phyloP scores from a whole-genome alignment of 2,888 invertebrate genomes.

The Pseudanteris insignis region DNA sequence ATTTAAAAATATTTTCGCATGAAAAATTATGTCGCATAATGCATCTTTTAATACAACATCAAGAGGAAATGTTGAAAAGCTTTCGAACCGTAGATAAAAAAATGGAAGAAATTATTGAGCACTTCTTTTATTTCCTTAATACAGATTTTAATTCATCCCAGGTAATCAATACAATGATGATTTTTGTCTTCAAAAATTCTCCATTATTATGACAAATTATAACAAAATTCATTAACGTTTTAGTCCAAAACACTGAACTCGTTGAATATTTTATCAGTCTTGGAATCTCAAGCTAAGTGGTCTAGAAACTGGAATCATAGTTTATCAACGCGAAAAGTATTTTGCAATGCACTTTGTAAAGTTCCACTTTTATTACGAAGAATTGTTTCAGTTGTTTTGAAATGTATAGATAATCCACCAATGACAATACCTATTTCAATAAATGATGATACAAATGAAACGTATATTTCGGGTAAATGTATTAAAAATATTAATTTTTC shows the following conservation, averaged over 20 bases:
- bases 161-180: conserved; percentile 3
- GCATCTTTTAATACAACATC: conserved; percentile 55
- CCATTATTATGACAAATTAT: too few species aligned
- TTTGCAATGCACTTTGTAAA: conserved; percentile 54
- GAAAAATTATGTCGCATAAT: conserved; percentile 60
- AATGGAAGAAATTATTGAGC: conserved; percentile 59
- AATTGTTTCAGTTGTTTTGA: conserved; percentile 47
- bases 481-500: not conserved
- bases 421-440: conserved; percentile 50
- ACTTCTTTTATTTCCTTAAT: conserved; percentile 56
- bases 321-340: conserved; percentile 53
- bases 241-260: conserved; percentile 53
- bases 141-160: conserved; percentile 26
- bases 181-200: not conserved
- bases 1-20: conserved; percentile 61
- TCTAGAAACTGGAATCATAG: conserved; percentile 58
- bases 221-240: not conserved
- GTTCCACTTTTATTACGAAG: conserved; percentile 55
- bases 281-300: conserved; percentile 62
- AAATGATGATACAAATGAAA: conserved; percentile 56
- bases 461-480: conserved; percentile 56
- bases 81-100: conserved; percentile 53
- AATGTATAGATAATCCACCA: conserved; percentile 51
- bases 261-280: conserved; percentile 56
- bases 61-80: conserved; percentile 57